Percentiles rank a stretch among this genome's conserved stretches.
Evolutionary conservation across 2,113 vertebrate species (phyloP).

Genomic region (Cyprinus carpio): DNA sequence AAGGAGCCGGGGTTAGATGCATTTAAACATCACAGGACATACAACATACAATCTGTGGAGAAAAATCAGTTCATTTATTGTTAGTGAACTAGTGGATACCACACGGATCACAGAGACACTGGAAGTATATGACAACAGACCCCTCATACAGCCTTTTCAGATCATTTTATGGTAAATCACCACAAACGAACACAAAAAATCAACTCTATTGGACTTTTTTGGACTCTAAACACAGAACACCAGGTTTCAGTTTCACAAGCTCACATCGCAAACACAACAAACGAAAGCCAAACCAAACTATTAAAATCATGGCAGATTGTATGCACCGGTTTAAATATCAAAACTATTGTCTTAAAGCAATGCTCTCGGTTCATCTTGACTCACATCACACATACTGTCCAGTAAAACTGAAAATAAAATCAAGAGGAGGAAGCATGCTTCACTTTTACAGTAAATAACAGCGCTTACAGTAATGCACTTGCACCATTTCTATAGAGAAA

Average conservation of each 20-base stretch:
- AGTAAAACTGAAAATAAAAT: not conserved
- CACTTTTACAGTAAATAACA: not conserved
- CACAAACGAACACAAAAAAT: not conserved
- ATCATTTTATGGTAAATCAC: not conserved
- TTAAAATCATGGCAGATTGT: conserved; percentile 15
- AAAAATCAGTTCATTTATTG: not conserved
- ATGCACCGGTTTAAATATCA: not conserved
- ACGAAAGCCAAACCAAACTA: not conserved
- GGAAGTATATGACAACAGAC: not conserved
- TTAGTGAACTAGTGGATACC: not conserved
- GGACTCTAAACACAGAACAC: no score
- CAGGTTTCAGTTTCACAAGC: not conserved
- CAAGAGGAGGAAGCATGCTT: not conserved
- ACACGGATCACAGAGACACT: not conserved
- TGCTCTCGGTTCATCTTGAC: not conserved
- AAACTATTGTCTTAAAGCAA: not conserved
- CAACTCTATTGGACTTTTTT: no score
- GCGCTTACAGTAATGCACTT: not conserved
- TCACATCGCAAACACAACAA: not conserved
- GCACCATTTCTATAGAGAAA: no score
- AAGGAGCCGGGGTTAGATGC: no score
- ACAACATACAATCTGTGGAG: not conserved
- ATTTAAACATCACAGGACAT: not conserved
- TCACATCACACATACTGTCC: not conserved
- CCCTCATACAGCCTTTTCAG: not conserved